phyloP scores from a whole-genome alignment of 2,888 invertebrate species.

The Eulithis testata region DNA sequence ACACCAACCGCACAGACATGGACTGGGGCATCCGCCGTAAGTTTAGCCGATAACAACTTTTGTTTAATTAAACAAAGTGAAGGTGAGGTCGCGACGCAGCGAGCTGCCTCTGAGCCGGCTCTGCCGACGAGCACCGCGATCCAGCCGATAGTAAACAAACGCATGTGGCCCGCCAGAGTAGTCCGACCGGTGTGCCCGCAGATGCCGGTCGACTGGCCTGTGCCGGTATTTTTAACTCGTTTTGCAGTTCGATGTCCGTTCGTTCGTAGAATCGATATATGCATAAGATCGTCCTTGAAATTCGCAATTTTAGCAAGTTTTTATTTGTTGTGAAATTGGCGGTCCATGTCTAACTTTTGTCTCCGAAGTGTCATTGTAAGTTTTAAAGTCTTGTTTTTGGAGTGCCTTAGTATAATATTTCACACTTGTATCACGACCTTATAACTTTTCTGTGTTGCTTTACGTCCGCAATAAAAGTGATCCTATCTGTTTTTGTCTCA shows the following conservation, averaged over 20 bases:
- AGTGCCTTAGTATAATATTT: slow-evolving; percentile 45
- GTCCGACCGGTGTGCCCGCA: slow-evolving; percentile 80
- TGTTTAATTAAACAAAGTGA: slow-evolving; percentile 32
- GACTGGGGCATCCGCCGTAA: slow-evolving; percentile 84
- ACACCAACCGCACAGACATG: slow-evolving; percentile 64
- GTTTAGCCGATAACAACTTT: slow-evolving; percentile 63
- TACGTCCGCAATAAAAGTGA: slow-evolving; percentile 54
- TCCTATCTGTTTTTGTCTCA: slow-evolving; percentile 49
- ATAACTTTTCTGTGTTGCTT: slow-evolving; percentile 62
- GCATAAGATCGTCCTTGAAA: slow-evolving; percentile 78
- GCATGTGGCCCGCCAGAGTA: slow-evolving; percentile 76
- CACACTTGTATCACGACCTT: slow-evolving; percentile 47
- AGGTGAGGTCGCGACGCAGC: slow-evolving; percentile 12
- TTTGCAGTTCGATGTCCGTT: slow-evolving; percentile 82
- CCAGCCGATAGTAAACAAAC: slow-evolving; percentile 81
- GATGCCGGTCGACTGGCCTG: slow-evolving; percentile 77
- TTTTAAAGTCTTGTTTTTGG: slow-evolving; percentile 63
- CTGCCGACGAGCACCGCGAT: slow-evolving; percentile 54
- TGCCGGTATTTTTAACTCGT: slow-evolving; percentile 83
- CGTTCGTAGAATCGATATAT: slow-evolving; percentile 80
- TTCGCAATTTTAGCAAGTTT: slow-evolving; percentile 65
- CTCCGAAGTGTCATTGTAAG: slow-evolving; percentile 60
- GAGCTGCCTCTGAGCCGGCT: slow-evolving; percentile 46
- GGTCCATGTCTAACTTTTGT: slow-evolving; percentile 54
- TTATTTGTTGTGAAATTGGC: slow-evolving; percentile 51